A percentile compares a stretch with the other conserved stretches of the same genome.
These are phyloP conservation scores for Misgurnus mizolepis DNA, from an alignment of 2,113 vertebrate genomes.

Conservation along the genomic window DNA sequence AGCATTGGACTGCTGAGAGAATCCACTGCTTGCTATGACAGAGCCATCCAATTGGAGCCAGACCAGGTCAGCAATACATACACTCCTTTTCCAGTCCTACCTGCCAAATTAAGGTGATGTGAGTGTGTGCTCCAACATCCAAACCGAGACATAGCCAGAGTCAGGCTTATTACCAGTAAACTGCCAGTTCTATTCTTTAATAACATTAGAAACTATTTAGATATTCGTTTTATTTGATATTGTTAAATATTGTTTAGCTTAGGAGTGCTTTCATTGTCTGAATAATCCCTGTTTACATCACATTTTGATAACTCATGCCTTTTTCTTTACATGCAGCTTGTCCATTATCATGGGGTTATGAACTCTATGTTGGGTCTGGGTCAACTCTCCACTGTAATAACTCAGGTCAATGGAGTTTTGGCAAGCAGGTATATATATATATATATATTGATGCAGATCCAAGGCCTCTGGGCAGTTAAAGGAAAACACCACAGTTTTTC, in stretches of 20 bases:
- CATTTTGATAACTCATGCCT: neutral
- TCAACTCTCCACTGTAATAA: conserved; percentile 94
- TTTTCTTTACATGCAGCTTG: conserved; percentile 76
- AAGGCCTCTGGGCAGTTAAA: neutral
- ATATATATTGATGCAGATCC: neutral
- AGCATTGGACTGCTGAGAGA: conserved; percentile 94
- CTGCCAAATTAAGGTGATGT: neutral
- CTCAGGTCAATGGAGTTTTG: conserved; percentile 95
- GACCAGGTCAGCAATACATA: conserved; percentile 80
- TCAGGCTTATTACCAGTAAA: neutral
- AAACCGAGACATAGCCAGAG: no score
- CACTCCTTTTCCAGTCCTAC: conserved; percentile 4
- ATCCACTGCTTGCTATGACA: conserved; percentile 94
- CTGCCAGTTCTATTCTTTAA: neutral
- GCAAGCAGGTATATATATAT: conserved; percentile 84
- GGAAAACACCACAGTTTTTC: no score
- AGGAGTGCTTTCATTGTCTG: no score
- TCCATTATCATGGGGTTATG: conserved; percentile 96
- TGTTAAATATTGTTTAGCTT: no score
- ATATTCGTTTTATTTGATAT: no score
- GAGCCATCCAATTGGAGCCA: conserved; percentile 94
- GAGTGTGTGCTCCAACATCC: neutral
- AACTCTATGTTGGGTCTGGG: conserved; percentile 96
- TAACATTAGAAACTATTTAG: no score
- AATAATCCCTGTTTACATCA: neutral